Evolutionary conservation across 1,140 invertebrate species (phyloP).

Genomic region (Drosophila pandora): DNA sequence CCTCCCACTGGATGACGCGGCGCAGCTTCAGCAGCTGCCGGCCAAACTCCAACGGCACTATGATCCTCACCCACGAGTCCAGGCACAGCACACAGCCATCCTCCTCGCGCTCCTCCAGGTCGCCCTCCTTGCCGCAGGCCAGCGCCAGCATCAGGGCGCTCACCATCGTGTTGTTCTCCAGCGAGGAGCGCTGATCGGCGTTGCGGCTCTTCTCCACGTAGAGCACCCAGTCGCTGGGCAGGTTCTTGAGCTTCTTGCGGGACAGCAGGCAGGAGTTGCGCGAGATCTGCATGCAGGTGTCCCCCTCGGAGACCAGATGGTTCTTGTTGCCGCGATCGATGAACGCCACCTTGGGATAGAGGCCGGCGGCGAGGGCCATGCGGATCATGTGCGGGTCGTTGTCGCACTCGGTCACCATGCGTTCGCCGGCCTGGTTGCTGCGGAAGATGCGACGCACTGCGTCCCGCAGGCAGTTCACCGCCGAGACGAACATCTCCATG

Average conservation of each 20-base stretch:
- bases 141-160: slow-evolving; percentile 42
- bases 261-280: slow-evolving; percentile 36
- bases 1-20: slow-evolving; percentile 15
- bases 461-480: slow-evolving; percentile 50
- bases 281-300: slow-evolving; percentile 35
- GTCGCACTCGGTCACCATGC: slow-evolving; percentile 16
- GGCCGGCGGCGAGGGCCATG: slow-evolving; percentile 92
- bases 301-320: slow-evolving; percentile 29
- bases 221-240: slow-evolving; percentile 37
- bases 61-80: slow-evolving; percentile 41
- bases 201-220: slow-evolving; percentile 48
- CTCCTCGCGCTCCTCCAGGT: not conserved
- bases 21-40: slow-evolving; percentile 23
- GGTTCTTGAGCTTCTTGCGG: not conserved
- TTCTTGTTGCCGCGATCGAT: slow-evolving; percentile 20
- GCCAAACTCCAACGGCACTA: not conserved
- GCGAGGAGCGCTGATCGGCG: slow-evolving; percentile 1
- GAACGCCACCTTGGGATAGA: slow-evolving; percentile 93
- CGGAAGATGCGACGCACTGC: slow-evolving; percentile 46
- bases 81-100: slow-evolving; percentile 4
- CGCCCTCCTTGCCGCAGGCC: slow-evolving; percentile 33
- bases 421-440: not conserved
- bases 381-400: slow-evolving; percentile 96
- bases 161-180: slow-evolving; percentile 42
- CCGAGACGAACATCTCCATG: slow-evolving; percentile 66